Base-by-base conservation (phyloP, 2,797 vertebrate species). In the Hydrolagus colliei region DNA sequence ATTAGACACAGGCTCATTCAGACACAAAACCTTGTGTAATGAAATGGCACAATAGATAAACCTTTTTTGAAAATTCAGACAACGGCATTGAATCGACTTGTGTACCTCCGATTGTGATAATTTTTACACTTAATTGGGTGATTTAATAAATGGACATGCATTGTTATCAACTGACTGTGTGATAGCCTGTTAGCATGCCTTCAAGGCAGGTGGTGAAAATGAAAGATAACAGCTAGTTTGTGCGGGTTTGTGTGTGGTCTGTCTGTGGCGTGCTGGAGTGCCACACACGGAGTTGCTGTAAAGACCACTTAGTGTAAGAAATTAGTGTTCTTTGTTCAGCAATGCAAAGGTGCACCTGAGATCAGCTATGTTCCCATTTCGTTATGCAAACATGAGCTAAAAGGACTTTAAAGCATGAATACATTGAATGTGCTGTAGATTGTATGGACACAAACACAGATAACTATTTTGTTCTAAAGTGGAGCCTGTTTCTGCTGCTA, bases 201-300 rank as follows among this genome's bases (percentile, higher is more conserved):
- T 90, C 88, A 88, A 88, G 93, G 89, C 94, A 95, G 92, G 93
- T 93, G 92, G 90, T 89, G 86, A 89, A 90, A 91, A 89, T 76
- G 86, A 87, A 86, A 87, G 87, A 89, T 88, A 91, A 90, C 91
- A 52, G 79, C 93, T 89, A 77, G 78, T 86, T 88, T 89, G 86
- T 89, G 88, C 89, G 88, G 89, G 89, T 84, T 22, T 87, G 92
- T 95, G 96, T 96, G 96, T 97, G 95, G 96, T 96, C 96, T 93
- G 92, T 88, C 77, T 87, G 92, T 92, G 92, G 90, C 90, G 92
- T 93, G 91, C 89, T 88, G 82, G 90, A 88, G 90, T 93, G 91
- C 94, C 93, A 92, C 92, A 92, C 87, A 89, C 79, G 74, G 91
- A 92, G 92, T 86, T 90, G 61, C 86, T 88, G 88, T 87, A 89